Conservation (phyloP, 2,888 invertebrate species). For the Xanthorhoe designata region DNA sequence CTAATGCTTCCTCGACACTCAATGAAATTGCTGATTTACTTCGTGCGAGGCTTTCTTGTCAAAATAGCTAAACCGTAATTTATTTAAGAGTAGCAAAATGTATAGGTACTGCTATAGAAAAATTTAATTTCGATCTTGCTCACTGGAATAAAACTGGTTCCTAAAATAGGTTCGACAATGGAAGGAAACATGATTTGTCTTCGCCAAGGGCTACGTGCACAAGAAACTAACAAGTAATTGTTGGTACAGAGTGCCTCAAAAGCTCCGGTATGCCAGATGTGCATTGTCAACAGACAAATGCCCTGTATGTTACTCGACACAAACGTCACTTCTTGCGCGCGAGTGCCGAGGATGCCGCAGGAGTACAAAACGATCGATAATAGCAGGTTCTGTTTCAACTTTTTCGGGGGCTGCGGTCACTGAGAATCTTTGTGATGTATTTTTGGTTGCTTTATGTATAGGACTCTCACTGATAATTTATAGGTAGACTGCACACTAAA, state of each 20-base stretch:
- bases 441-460: constrained; percentile 13
- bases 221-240: constrained; percentile 70
- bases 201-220: constrained; percentile 31
- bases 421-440: constrained; percentile 14
- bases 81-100: constrained; percentile 38
- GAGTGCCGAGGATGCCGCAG: constrained; percentile 47
- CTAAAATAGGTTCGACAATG: constrained; percentile 43
- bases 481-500: too few species aligned
- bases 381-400: constrained; percentile 39
- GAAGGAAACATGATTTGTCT: constrained; percentile 49
- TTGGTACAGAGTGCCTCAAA: constrained; percentile 59
- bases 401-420: constrained; percentile 18
- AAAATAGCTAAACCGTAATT: constrained; percentile 45
- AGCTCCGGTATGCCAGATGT: constrained; percentile 54
- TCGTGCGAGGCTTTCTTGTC: constrained; percentile 54
- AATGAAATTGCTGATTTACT: constrained; percentile 66
- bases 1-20: constrained; percentile 63
- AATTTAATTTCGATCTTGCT: neutral
- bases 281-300: constrained; percentile 62
- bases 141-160: constrained; percentile 26
- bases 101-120: too few species aligned
- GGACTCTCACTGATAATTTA: neutral
- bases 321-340: constrained; percentile 48
- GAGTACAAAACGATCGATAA: constrained; percentile 48
- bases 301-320: constrained; percentile 54